Evolutionary conservation across 2,113 vertebrate genomes (phyloP).

Genomic region (Dipodomys merriami): DNA sequence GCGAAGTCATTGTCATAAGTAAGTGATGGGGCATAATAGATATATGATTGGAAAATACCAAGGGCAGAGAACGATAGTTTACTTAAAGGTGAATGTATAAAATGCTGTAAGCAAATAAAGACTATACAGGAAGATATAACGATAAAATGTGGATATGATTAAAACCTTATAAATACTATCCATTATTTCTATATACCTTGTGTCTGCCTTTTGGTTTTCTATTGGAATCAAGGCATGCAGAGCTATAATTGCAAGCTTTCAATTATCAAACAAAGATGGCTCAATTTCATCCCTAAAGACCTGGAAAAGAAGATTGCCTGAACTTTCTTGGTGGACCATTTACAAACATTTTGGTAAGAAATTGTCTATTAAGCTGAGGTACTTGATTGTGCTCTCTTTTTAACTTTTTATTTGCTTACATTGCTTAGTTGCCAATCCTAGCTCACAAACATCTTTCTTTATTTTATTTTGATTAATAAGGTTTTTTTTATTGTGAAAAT

Average conservation of each 20-base stretch:
- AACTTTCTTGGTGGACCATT: neutral
- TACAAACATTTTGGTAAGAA: conserved; percentile 15
- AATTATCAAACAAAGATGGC: neutral
- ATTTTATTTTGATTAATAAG: too few relatives aligned
- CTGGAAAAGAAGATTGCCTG: neutral
- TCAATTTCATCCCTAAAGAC: conserved; percentile 4
- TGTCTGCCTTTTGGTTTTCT: neutral
- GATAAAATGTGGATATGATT: neutral
- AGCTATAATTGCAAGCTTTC: neutral
- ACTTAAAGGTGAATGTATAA: conserved; percentile 68
- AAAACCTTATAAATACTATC: conserved; percentile 29
- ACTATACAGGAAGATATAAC: conserved; percentile 23
- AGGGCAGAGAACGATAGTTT: conserved; percentile 38
- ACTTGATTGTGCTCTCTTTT: neutral
- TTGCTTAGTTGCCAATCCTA: conserved; percentile 39
- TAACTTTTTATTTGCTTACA: neutral
- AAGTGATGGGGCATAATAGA: conserved; percentile 72
- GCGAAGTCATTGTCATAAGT: conserved; percentile 72
- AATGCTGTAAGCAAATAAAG: conserved; percentile 59
- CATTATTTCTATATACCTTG: neutral
- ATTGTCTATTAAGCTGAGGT: neutral
- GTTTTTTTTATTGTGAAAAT: too few relatives aligned
- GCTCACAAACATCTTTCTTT: neutral
- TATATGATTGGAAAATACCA: conserved; percentile 75
- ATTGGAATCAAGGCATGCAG: conserved; percentile 28